These are phyloP conservation scores for Melanocharis versteri DNA, from an alignment of 2,113 vertebrate genomes.

Conservation along the genomic window DNA sequence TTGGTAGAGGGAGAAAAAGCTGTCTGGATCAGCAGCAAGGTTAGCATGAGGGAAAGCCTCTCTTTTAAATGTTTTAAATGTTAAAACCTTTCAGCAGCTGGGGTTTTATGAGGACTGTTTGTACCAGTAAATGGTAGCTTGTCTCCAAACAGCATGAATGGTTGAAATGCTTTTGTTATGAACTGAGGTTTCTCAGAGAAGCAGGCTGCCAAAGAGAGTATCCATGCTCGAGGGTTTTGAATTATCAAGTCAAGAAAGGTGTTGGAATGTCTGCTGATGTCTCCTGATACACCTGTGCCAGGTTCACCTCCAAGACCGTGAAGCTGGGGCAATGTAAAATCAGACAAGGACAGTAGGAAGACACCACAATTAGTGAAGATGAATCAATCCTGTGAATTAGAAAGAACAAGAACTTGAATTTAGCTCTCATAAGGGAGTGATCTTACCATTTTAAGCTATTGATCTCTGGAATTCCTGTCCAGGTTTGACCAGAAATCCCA, in stretches of 20 bases:
- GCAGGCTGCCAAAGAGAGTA: background rate
- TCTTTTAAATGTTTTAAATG: background rate
- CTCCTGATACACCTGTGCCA: fast-evolving
- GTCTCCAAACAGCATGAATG: background rate
- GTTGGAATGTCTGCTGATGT: background rate
- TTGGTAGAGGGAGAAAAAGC: background rate
- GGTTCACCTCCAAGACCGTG: background rate
- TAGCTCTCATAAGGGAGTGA: background rate
- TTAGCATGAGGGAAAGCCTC: background rate
- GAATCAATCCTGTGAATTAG: background rate
- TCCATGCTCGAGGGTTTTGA: background rate
- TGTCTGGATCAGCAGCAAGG: background rate
- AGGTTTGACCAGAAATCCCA: background rate
- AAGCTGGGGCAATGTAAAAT: background rate
- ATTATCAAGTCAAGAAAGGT: background rate
- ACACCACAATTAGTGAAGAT: background rate
- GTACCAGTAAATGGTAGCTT: background rate
- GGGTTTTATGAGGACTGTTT: background rate
- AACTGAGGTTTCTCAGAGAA: background rate
- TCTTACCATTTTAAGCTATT: background rate
- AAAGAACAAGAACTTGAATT: background rate
- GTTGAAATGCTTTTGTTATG: background rate
- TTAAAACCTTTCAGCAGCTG: background rate
- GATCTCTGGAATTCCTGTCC: background rate
- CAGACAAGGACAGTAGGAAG: background rate